phyloP scores from a whole-genome alignment of 2,888 invertebrate species.

The Hymenopus coronatus region DNA sequence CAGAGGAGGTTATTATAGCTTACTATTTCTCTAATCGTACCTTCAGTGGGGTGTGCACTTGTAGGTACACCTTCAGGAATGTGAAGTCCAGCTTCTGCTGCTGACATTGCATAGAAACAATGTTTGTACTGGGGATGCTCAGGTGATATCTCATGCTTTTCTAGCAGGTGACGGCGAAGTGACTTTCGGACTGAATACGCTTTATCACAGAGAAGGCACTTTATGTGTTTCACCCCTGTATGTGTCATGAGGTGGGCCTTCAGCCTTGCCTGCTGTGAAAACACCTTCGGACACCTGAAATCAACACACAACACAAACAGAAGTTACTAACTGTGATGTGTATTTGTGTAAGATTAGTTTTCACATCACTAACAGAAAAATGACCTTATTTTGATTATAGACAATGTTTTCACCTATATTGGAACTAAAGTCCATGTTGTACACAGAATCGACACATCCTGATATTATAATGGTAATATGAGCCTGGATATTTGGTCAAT shows the following conservation, averaged over 20 bases:
- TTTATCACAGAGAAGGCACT: slow-evolving; percentile 55
- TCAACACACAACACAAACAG: background rate
- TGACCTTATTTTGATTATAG: too few relatives aligned
- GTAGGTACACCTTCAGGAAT: slow-evolving; percentile 32
- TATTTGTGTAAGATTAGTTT: slow-evolving; percentile 33
- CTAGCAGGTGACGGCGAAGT: slow-evolving; percentile 51
- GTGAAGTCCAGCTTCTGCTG: slow-evolving; percentile 38
- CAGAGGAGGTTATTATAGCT: too few relatives aligned
- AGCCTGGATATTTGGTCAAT: too few relatives aligned
- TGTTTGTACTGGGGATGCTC: slow-evolving; percentile 35
- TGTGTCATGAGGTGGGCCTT: slow-evolving; percentile 53
- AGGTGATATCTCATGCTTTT: slow-evolving; percentile 44
- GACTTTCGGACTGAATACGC: slow-evolving; percentile 51
- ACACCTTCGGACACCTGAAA: slow-evolving; percentile 36
- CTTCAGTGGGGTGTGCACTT: slow-evolving; percentile 13
- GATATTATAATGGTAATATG: too few relatives aligned
- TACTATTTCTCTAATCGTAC: too few relatives aligned
- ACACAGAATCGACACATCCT: too few relatives aligned
- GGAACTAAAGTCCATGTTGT: too few relatives aligned
- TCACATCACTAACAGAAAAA: too few relatives aligned
- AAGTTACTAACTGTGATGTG: too few relatives aligned
- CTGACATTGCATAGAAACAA: slow-evolving; percentile 37
- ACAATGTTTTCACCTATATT: too few relatives aligned
- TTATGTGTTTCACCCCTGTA: slow-evolving; percentile 48
- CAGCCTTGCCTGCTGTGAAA: slow-evolving; percentile 35